Base-by-base conservation (phyloP, 2,888 invertebrate species). In the Rhyacophila evoluta region DNA sequence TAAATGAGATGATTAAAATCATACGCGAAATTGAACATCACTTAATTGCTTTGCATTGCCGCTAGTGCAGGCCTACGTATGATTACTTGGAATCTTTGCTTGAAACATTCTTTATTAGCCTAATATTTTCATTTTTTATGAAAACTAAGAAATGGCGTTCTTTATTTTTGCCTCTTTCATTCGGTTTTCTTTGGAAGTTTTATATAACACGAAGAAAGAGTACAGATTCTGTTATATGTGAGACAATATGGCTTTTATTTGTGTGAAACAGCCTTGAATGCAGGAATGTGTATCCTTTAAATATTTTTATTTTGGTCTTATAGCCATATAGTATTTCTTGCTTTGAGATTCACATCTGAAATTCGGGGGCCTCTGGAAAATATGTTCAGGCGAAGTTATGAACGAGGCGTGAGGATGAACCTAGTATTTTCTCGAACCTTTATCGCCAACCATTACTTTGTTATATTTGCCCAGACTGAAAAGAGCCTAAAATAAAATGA, bases 281-380 rank as follows among this genome's bases (percentile, higher is more conserved):
- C 19, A 55, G 5, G 55, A 55, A 55, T 55, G 55, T 55, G 19
- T 55, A 55, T 55, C 55, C 41, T 55, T 55, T 55, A 55, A 55
- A 55, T 55, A 55, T 55, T 55, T 55, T 55, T 55, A 55, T 19
- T 55, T 55, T 55, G 15, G 55, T 55, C 15, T 55, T 55, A 12
- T 19, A 55, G 55, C 19, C 19, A 55, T 55, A 19, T 55, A 55
- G 55, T 55, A 25, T 19, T 55, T 55, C 55, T 55, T 19, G 10
- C n/a, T n/a, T 36, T 12, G 71, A 69, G 75, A 75, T 69, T 37
- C 38, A n/a, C 39, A 75, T 70, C 75, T 70, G 38, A 75, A 69
- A 70, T 70, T 75, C 38, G 10, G 36, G 68, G n/a, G 75, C 29
- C 68, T 55, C 29, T 29, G 67, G 39, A 36, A 67, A 67, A 74